Percentiles rank a stretch among this genome's conserved stretches.
Conservation (phyloP, 2,888 invertebrate genomes). For the Galerucella calmariensis region DNA sequence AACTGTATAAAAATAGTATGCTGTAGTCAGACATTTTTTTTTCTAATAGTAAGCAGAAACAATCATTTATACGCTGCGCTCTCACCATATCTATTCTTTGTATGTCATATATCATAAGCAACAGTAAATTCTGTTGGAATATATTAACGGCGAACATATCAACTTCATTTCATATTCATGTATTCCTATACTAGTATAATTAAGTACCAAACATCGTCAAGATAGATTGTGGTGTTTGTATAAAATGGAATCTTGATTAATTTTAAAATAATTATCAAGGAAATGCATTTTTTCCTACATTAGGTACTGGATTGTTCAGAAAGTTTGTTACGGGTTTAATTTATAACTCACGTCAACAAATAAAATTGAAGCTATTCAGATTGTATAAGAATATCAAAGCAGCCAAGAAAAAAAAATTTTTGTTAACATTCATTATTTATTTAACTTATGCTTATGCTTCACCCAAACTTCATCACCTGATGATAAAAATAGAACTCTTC, state of each 20-base stretch:
- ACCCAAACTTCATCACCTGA: no score
- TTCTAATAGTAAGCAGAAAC: neutral
- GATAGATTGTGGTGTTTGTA: conserved; percentile 5
- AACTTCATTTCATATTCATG: conserved; percentile 23
- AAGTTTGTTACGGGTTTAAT: no score
- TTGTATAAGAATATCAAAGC: no score
- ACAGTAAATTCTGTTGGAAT: conserved; percentile 1
- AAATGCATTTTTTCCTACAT: no score
- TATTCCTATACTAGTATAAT: conserved; percentile 23
- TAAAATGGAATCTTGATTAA: neutral
- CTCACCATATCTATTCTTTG: neutral
- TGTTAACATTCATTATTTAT: no score
- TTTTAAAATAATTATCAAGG: neutral
- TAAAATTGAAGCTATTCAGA: no score
- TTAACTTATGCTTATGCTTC: no score
- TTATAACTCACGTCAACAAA: no score
- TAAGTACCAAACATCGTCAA: conserved; percentile 19
- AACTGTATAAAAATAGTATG: neutral
- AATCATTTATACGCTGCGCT: neutral
- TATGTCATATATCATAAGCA: conserved; percentile 1
- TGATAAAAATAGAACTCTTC: no score
- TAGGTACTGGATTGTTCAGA: no score
- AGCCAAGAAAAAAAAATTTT: no score
- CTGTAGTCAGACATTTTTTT: neutral
- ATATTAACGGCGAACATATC: conserved; percentile 2